These are phyloP conservation scores for Channallabes apus DNA, from an alignment of 2,797 vertebrate genomes.

Conservation along the genomic window DNA sequence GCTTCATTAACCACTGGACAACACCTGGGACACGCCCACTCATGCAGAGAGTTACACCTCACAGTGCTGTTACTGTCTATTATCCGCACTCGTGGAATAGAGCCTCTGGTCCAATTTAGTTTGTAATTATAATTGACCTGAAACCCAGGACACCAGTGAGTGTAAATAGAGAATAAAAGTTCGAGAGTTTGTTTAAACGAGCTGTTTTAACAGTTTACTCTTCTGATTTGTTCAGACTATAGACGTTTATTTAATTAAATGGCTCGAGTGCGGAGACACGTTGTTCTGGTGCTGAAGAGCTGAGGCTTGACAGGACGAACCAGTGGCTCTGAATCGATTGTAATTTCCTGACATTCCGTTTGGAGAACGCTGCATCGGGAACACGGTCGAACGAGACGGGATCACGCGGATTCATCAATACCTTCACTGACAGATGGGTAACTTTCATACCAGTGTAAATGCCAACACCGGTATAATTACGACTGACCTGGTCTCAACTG, in stretches of 20 bases:
- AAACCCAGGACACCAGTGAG: neutral
- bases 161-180: neutral
- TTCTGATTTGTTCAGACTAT: neutral
- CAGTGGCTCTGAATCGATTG: slow-evolving; percentile 3
- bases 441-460: neutral
- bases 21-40: too few species aligned
- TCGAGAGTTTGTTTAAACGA: neutral
- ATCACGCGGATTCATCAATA: neutral
- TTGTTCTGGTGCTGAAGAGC: neutral
- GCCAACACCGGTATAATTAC: neutral
- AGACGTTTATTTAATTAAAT: neutral
- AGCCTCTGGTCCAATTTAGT: too few species aligned
- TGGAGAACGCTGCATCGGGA: neutral
- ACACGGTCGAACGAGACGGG: neutral
- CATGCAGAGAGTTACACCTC: too few species aligned
- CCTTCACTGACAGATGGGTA: neutral
- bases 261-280: neutral
- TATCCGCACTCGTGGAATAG: too few species aligned
- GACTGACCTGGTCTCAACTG: neutral
- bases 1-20: too few species aligned
- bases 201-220: neutral
- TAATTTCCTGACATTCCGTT: slow-evolving; percentile 6
- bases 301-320: neutral
- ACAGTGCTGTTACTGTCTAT: too few species aligned
- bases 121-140: too few species aligned